Evolutionary conservation across 2,113 vertebrate genomes (phyloP), one percentile per base, ranked within the genome.

Genomic region (Eretmochelys imbricata): DNA sequence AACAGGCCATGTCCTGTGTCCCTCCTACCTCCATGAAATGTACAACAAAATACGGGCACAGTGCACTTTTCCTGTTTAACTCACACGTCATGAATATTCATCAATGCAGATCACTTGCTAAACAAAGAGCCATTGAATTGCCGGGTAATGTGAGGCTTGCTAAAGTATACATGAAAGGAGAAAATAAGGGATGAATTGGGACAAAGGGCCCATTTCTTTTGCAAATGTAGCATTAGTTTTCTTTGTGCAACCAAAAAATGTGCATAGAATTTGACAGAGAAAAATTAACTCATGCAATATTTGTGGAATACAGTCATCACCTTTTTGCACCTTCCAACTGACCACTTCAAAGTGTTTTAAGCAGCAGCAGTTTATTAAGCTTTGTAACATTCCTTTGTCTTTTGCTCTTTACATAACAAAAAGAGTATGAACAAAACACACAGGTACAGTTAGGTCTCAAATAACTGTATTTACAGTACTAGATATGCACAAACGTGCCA

Each of bases 211-310:
- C 72, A 3, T 38, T 89, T 84, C 35, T 11, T 57, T 24, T 75
- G 38, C 69, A 17, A 6, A 46, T 2, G 6, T 11, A n/a, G 14
- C 8, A 0, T 3, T 46, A 76, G 10, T 75, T 75, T 65, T 22
- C 42, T 86, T 46, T 84, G 88, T 92, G 35, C 35, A 31, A 51
- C 42, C 17, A 54, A 94, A 83, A 8, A 8, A 22, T 27, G 1
- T 10, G 82, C 57, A 8, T 16, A 24, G 35, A 75, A 75, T 38
- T 38, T 20, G 4, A 24, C 42, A 20, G 27, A 46, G 54, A 2
- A 0, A 14, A 48, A 87, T 11, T 12, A 1, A 27, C 4, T 5
- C 3, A 11, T 6, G 29, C 0, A 35, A 24, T 1, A 5, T 48
- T 12, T 19, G 54, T 38, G 85, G 57, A 54, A 85, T 0, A 0